Evolutionary conservation across 2,113 vertebrate genomes (phyloP).

Genomic region (Eptatretus burgeri): DNA sequence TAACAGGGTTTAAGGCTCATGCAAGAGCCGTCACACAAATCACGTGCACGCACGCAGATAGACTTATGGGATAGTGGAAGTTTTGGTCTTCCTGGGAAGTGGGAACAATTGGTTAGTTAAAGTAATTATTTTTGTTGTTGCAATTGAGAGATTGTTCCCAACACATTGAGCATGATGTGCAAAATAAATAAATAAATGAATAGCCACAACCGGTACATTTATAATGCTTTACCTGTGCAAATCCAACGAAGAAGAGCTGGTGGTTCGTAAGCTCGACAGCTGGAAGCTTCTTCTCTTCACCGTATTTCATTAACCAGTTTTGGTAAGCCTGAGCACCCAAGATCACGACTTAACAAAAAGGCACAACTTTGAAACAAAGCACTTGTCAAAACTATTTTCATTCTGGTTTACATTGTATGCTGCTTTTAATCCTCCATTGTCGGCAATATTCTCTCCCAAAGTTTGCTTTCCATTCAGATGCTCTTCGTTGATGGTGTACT

Average conservation of each 20-base stretch:
- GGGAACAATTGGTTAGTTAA: too few relatives aligned
- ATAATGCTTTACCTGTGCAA: constrained; percentile 42
- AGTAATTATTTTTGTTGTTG: background rate
- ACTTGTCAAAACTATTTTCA: background rate
- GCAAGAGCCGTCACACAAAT: too few relatives aligned
- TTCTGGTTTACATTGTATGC: constrained; percentile 35
- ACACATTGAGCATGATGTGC: background rate
- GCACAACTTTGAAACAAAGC: background rate
- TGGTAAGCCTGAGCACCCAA: constrained; percentile 35
- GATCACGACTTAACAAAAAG: constrained; percentile 1
- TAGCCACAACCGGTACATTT: background rate
- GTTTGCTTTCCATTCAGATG: constrained; percentile 69
- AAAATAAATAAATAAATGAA: background rate
- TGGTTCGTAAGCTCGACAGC: constrained; percentile 64
- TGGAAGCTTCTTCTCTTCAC: constrained; percentile 51
- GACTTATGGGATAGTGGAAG: too few relatives aligned
- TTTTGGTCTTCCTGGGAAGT: too few relatives aligned
- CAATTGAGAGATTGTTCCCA: background rate
- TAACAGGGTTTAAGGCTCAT: too few relatives aligned
- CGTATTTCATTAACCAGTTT: constrained; percentile 38
- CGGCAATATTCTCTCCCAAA: constrained; percentile 71
- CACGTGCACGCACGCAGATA: too few relatives aligned
- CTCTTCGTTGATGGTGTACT: constrained; percentile 48
- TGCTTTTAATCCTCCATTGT: constrained; percentile 76
- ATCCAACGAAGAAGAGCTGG: constrained; percentile 89